These are phyloP conservation scores for Thymelicus sylvestris DNA, from an alignment of 2,888 invertebrate species.

Conservation along the genomic window DNA sequence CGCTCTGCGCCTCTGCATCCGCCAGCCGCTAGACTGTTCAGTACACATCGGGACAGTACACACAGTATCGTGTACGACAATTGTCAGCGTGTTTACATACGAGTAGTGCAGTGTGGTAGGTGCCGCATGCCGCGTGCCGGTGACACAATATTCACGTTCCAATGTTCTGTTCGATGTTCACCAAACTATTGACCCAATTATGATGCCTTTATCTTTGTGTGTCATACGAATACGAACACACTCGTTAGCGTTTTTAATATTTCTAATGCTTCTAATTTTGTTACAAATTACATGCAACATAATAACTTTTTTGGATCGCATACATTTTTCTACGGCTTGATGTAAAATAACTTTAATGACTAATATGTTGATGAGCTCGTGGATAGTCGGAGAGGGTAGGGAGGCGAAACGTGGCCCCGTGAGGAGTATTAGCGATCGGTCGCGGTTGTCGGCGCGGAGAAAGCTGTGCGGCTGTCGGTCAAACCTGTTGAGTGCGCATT, in stretches of 20 bases:
- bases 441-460: conserved; percentile 19
- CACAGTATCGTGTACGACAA: neutral
- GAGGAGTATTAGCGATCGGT: conserved; percentile 10
- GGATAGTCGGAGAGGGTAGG: neutral
- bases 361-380: neutral
- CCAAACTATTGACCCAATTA: conserved; percentile 9
- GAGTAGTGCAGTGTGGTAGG: no score
- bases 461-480: conserved; percentile 19
- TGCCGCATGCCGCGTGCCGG: no score
- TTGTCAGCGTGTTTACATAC: conserved; percentile 2
- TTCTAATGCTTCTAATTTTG: no score
- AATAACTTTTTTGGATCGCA: conserved; percentile 3
- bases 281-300: neutral
- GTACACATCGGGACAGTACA: no score
- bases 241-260: neutral
- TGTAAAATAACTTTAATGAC: neutral
- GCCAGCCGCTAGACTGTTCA: neutral
- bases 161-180: neutral
- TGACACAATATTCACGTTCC: neutral
- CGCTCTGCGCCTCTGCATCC: conserved; percentile 12
- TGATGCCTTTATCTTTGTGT: conserved; percentile 16
- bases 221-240: conserved; percentile 11
- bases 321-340: neutral
- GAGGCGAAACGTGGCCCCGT: neutral
- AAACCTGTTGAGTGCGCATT: conserved; percentile 24